These are phyloP conservation scores for Chunga burmeisteri DNA, from an alignment of 2,113 vertebrate species.

Conservation along the genomic window DNA sequence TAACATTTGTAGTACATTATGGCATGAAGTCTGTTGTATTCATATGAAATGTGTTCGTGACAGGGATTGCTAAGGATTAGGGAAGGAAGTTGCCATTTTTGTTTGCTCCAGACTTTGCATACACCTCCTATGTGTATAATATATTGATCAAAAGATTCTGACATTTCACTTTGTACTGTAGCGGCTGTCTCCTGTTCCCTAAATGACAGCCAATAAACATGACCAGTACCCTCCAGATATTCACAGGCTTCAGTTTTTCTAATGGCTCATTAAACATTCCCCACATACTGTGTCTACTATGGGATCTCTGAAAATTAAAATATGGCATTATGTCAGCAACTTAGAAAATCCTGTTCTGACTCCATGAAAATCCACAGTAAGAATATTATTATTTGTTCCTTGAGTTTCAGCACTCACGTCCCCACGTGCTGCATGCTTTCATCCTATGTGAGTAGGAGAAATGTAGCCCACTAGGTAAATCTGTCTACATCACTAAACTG, in stretches of 20 bases:
- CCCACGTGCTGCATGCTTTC: accelerated
- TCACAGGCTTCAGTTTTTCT: background rate
- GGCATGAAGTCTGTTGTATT: background rate
- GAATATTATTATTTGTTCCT: background rate
- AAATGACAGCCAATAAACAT: background rate
- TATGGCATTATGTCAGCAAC: background rate
- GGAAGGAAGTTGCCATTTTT: background rate
- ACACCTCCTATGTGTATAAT: background rate
- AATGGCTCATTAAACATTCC: background rate
- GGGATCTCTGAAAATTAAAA: background rate
- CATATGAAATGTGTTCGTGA: background rate
- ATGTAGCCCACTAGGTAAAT: background rate
- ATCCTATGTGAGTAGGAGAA: background rate
- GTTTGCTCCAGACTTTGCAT: background rate
- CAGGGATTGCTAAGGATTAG: background rate
- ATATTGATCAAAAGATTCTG: background rate
- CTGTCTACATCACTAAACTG: background rate
- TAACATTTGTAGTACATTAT: background rate
- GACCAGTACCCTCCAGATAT: background rate
- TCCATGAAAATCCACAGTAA: background rate
- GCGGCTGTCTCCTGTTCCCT: background rate
- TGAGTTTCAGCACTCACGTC: background rate
- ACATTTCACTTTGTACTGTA: background rate
- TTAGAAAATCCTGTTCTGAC: background rate
- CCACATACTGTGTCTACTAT: background rate